Base-by-base conservation (phyloP, 2,797 vertebrate genomes). In the Rhadinocentrus ornatus region DNA sequence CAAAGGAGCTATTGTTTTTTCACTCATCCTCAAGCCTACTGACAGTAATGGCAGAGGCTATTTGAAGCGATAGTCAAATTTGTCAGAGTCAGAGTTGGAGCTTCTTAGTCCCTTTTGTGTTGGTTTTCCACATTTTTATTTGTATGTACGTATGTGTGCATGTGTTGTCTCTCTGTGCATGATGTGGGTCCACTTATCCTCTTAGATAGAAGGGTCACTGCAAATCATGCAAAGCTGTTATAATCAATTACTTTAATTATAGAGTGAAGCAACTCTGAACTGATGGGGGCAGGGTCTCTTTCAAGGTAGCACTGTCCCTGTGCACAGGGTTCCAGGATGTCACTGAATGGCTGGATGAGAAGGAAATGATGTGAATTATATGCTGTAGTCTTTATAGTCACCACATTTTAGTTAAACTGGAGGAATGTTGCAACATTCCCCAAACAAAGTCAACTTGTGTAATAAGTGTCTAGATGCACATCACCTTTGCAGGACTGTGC, bases 31-130 rank as follows among this genome's bases (percentile, higher is more conserved):
- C 32, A 26, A 52, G 68, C 64, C 41, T 20, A 29, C 59, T 77
- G 80, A 78, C 74, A 80, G 70, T 81, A 79, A 77, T 75, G 70
- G 67, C 35, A 44, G 60, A 26, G 52, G 78, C 66, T 74, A 69
- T 83, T 76, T 87, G 75, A 86, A 81, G 77, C 59, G 71, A 64
- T 34, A 79, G 65, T 53, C 65, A 64, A 2, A 6, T 32, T 22
- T 62, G 53, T 4, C 62, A 62, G 52, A 63, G 70, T 66, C 34
- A 58, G 54, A 62, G 5, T 59, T 71, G 50, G 10, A 3, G 5
- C 56, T 62, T 66, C 26, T 35, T 2, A 0, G 63, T 27, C 67
- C 24, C 16, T 26, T 69, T 71, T 76, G n/a, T 48, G 16, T 39
- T 37, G 44, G 20, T 76, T 18, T 65, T 71, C 24, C 58, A 24